phyloP scores from a whole-genome alignment of 2,888 invertebrate species.

The Oscheius myriophilus region DNA sequence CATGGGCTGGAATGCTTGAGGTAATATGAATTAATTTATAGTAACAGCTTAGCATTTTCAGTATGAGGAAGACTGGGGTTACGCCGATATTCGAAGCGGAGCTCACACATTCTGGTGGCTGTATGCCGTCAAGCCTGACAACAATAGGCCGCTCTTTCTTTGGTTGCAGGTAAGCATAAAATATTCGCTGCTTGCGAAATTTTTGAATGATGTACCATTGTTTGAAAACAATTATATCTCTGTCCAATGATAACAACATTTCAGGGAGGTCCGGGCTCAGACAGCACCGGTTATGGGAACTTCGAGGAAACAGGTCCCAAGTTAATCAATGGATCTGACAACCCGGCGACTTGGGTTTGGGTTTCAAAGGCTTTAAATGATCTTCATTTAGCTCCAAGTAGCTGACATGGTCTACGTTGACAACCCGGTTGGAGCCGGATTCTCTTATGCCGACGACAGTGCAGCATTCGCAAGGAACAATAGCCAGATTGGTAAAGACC shows the following conservation, averaged over 20 bases:
- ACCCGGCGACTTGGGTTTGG: slow-evolving; percentile 81
- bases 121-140: slow-evolving; percentile 75
- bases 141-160: slow-evolving; percentile 79
- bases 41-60: slow-evolving; percentile 1
- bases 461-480: slow-evolving; percentile 69
- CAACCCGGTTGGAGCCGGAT: slow-evolving; percentile 87
- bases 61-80: slow-evolving; percentile 56
- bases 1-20: slow-evolving; percentile 48
- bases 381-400: slow-evolving; percentile 77
- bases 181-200: too few relatives aligned
- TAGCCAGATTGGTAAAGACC: slow-evolving; percentile 75
- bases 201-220: too few relatives aligned
- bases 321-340: slow-evolving; percentile 78
- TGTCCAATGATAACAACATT: too few relatives aligned
- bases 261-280: slow-evolving; percentile 86
- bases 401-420: slow-evolving; percentile 88
- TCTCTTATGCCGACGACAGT: slow-evolving; percentile 78
- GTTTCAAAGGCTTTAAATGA: neutral
- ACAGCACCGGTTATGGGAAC: slow-evolving; percentile 86
- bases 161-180: slow-evolving; percentile 81
- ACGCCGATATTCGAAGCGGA: slow-evolving; percentile 44
- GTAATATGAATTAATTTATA: neutral
- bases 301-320: slow-evolving; percentile 85
- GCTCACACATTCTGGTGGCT: slow-evolving; percentile 77
- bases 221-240: too few relatives aligned